Evolutionary conservation across 2,797 vertebrate species (phyloP).

Genomic region (Mus minutoides): DNA sequence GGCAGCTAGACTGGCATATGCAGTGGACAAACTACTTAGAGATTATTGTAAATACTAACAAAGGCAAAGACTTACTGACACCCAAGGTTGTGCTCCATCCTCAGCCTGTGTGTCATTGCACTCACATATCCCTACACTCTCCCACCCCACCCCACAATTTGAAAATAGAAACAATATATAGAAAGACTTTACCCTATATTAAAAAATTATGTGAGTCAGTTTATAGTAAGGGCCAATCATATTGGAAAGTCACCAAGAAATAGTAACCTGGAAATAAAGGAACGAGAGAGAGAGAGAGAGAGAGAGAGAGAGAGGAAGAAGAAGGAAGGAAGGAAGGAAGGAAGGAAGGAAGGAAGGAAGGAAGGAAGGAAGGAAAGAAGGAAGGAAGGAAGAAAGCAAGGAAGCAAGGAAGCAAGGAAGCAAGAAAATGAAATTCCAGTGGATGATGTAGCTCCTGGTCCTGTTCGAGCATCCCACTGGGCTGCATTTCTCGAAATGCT

Average conservation of each 20-base stretch:
- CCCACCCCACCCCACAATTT: neutral
- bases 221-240: neutral
- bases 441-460: neutral
- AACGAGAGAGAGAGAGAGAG: neutral
- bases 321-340: neutral
- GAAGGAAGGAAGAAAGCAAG: neutral
- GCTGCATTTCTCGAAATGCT: neutral
- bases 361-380: neutral
- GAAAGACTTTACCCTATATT: neutral
- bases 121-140: too few relatives aligned
- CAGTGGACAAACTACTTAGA: neutral
- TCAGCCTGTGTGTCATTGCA: too few relatives aligned
- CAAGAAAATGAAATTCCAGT: neutral
- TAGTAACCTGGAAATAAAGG: conserved; percentile 1
- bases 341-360: neutral
- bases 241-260: conserved; percentile 11
- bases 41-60: neutral
- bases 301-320: neutral
- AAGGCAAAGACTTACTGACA: neutral
- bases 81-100: neutral
- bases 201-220: neutral
- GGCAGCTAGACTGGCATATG: neutral
- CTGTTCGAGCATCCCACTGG: accelerated
- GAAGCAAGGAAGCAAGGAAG: neutral
- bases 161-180: neutral